These are phyloP conservation scores for Archaeoteleia sp. DNA, from an alignment of 2,888 invertebrate genomes.

Conservation along the genomic window DNA sequence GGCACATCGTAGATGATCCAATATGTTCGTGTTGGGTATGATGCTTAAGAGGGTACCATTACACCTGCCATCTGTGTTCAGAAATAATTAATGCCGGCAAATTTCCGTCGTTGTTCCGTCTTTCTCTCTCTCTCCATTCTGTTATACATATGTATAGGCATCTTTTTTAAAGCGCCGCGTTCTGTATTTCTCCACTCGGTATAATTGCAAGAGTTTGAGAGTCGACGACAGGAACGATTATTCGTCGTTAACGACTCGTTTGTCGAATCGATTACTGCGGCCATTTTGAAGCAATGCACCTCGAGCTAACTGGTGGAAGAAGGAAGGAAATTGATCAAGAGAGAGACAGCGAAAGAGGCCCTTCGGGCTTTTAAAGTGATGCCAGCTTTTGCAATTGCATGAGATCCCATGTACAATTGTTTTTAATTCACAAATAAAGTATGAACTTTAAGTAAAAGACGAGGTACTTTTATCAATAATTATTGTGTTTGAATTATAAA, in stretches of 20 bases:
- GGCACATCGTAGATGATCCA: no score
- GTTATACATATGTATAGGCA: neutral
- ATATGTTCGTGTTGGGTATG: no score
- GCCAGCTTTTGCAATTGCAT: no score
- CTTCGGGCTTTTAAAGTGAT: constrained; percentile 7
- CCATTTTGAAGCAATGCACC: constrained; percentile 29
- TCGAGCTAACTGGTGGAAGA: constrained; percentile 12
- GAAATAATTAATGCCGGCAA: no score
- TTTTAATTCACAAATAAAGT: no score
- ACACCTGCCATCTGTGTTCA: no score
- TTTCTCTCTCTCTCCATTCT: neutral
- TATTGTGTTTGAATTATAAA: no score
- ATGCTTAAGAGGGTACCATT: no score
- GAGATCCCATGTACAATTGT: no score
- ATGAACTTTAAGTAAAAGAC: no score
- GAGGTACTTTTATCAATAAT: no score
- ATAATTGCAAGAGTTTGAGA: constrained; percentile 17
- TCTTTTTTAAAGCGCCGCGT: constrained; percentile 5
- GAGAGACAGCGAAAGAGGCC: constrained; percentile 4
- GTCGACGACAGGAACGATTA: constrained; percentile 23
- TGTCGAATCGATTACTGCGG: constrained; percentile 26
- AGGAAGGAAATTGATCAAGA: constrained; percentile 31
- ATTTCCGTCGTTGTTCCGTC: no score
- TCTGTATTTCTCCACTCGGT: constrained; percentile 5
- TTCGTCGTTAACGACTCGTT: constrained; percentile 26